Base-by-base conservation (phyloP, 1,140 invertebrate genomes). In the Heliconius hermathena region DNA sequence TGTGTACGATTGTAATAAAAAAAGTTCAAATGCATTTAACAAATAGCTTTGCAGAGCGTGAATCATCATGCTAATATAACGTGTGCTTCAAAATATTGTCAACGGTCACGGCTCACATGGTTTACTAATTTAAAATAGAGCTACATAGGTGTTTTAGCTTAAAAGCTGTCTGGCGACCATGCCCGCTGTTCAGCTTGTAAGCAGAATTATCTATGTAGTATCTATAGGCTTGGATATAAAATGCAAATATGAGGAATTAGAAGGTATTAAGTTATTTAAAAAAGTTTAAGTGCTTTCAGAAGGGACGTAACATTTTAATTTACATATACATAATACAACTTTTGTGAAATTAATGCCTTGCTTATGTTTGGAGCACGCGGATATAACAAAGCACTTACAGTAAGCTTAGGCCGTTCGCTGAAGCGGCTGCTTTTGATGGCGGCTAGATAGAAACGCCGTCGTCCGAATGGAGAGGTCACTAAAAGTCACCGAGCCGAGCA, bases 351-450 rank as follows among this genome's bases (percentile, higher is more conserved):
- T 93, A 94, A 93, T 93, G 91, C 91, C 92, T 93, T 88, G 92
- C 92, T 93, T 94, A 81, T 89, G 84, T 88, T 82, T 87, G 92
- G 93, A 93, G 89, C 93, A 91, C 92, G 93, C 91, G 91, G 91
- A 93, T 92, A 94, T 94, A 94, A 94, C 93, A 88, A 88, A 90
- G 91, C 92, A 94, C 93, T 94, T 94, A 94, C 93, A 94, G 93
- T 93, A 92, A 92, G 93, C 93, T 94, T 94, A 84, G 90, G 88
- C 87, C 92, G 91, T 93, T 85, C 81, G 79, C 85, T 88, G 87
- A 82, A 84, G 87, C 89, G 91, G 89, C 87, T 88, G 92, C 92
- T 93, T 92, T 88, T 88, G 89, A 90, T 86, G 89, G 88, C 90
- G 84, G 87, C 90, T 90, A 89, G 87, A 91, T 88, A 89, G 86